Conservation (phyloP, 2,113 vertebrate species). For the Cynocephalus volans region DNA sequence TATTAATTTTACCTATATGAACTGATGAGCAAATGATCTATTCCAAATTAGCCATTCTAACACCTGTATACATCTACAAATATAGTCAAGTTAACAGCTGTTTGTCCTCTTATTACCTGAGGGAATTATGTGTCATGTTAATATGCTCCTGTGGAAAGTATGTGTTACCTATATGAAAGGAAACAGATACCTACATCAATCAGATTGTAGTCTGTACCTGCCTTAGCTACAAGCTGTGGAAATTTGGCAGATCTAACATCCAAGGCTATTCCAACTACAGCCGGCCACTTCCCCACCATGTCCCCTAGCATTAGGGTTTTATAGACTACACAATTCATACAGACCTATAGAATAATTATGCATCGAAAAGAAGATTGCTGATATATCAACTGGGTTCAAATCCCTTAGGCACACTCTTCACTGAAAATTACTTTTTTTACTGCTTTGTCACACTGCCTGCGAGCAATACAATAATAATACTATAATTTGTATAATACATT, state of each 20-base stretch:
- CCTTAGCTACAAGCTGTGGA: slow-evolving; percentile 78
- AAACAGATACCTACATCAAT: slow-evolving; percentile 49
- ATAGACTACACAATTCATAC: background rate
- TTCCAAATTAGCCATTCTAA: slow-evolving; percentile 25
- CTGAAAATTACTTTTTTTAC: background rate
- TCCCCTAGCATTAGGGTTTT: background rate
- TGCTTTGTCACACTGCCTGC: background rate
- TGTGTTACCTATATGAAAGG: slow-evolving; percentile 1
- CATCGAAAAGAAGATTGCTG: slow-evolving; percentile 53
- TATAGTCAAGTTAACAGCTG: background rate
- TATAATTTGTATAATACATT: background rate
- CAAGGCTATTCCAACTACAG: slow-evolving; percentile 51
- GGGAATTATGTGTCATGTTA: slow-evolving; percentile 33
- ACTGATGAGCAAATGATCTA: background rate
- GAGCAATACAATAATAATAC: background rate
- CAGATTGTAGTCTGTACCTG: slow-evolving; percentile 63
- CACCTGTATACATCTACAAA: background rate
- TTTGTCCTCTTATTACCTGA: slow-evolving; percentile 48
- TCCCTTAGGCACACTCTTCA: background rate
- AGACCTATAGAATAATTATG: background rate
- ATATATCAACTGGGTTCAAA: slow-evolving; percentile 11
- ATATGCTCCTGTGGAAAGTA: slow-evolving; percentile 74
- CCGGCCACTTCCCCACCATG: background rate
- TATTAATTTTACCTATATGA: background rate
- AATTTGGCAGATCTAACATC: slow-evolving; percentile 74